Conservation (phyloP, 2,113 vertebrate species). For the Monarcha castaneiventris region DNA sequence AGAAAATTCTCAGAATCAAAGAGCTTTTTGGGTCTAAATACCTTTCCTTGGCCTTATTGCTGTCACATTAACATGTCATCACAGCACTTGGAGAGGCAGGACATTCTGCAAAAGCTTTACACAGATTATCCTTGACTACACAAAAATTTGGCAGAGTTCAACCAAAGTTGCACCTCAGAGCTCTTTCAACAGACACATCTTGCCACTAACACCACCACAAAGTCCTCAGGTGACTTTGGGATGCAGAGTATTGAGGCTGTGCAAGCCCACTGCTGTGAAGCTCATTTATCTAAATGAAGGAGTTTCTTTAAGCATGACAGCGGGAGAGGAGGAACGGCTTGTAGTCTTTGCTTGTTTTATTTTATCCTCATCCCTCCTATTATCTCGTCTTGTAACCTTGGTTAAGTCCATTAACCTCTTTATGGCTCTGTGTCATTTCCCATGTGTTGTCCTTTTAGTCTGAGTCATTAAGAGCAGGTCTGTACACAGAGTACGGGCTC, state of each 20-base stretch:
- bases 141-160: neutral
- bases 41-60: neutral
- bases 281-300: conserved; percentile 30
- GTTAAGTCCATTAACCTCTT: conserved; percentile 50
- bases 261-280: neutral
- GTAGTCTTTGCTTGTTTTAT: conserved; percentile 13
- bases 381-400: conserved; percentile 30
- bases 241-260: neutral
- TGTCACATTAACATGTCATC: neutral
- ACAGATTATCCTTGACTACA: neutral
- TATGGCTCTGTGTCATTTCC: conserved; percentile 29
- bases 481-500: neutral
- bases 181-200: neutral
- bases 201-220: neutral
- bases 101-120: neutral
- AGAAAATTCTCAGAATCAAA: neutral
- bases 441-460: conserved; percentile 14
- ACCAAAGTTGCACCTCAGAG: neutral
- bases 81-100: neutral
- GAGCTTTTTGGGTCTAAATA: neutral
- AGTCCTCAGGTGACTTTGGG: neutral
- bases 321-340: neutral
- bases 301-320: neutral
- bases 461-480: neutral
- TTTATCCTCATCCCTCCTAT: neutral